Evolutionary conservation across 2,113 vertebrate genomes (phyloP).

Genomic region (Melanerpes formicivorus): DNA sequence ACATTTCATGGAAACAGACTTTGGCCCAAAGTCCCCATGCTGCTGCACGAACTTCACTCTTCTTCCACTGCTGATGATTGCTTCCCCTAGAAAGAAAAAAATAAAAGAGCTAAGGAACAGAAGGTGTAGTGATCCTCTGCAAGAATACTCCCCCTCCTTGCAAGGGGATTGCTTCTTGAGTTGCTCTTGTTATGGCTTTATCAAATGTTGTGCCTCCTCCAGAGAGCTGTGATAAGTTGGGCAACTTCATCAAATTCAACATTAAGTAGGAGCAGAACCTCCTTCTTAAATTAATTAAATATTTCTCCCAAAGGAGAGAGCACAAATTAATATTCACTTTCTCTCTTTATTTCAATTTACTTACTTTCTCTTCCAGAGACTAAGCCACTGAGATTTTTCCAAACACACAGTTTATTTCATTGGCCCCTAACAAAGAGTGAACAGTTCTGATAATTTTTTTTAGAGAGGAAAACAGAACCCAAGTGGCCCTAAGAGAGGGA

Average conservation of each 20-base stretch:
- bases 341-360: slow-evolving; percentile 7
- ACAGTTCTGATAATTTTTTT: not conserved
- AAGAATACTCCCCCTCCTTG: not conserved
- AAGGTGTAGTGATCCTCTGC: not conserved
- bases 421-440: not conserved
- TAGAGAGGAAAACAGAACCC: not conserved
- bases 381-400: not conserved
- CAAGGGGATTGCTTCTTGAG: not conserved
- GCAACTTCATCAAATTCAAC: not conserved
- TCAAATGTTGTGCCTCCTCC: not conserved
- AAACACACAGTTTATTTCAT: slow-evolving; percentile 2
- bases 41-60: not conserved
- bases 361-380: not conserved
- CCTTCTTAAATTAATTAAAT: slow-evolving; percentile 29
- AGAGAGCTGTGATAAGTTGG: not conserved
- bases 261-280: slow-evolving; percentile 34
- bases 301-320: slow-evolving; percentile 13
- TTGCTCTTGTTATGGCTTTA: not conserved
- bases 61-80: not conserved
- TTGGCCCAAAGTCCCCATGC: not conserved
- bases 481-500: not conserved
- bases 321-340: not conserved
- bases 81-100: not conserved
- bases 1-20: not conserved
- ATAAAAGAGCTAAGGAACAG: not conserved